phyloP scores from a whole-genome alignment of 2,888 invertebrate species.

The Caenorhabditis imperialis region DNA sequence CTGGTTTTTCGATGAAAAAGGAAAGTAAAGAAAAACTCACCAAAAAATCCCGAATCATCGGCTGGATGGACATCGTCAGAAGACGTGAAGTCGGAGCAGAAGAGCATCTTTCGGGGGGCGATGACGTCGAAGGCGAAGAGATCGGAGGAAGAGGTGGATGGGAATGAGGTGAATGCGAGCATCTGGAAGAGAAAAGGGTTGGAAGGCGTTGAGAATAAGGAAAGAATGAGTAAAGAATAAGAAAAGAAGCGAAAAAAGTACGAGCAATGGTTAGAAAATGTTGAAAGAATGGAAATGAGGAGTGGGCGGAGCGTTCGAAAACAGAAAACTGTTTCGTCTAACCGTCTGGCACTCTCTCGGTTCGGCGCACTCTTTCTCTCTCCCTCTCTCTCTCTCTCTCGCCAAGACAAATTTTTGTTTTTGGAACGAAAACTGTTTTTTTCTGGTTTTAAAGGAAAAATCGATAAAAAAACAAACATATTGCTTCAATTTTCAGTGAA shows the following conservation, averaged over 20 bases:
- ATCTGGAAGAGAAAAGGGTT: constrained; percentile 27
- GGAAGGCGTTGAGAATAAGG: not conserved
- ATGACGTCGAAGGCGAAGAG: constrained; percentile 15
- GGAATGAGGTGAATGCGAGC: constrained; percentile 45
- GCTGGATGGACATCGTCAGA: constrained; percentile 3
- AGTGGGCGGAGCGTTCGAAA: not conserved
- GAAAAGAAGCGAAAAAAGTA: too few species aligned
- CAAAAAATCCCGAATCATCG: constrained; percentile 49
- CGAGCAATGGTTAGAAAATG: too few species aligned
- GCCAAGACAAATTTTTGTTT: constrained; percentile 20
- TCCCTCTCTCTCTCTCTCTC: too few species aligned
- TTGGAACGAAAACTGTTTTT: constrained; percentile 1
- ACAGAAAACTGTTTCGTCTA: constrained; percentile 27
- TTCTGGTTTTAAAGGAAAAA: not conserved
- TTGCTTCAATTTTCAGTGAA: not conserved
- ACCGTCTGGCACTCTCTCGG: too few species aligned
- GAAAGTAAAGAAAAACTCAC: constrained; percentile 22
- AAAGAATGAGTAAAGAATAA: not conserved
- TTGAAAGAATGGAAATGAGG: too few species aligned
- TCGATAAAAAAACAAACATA: too few species aligned
- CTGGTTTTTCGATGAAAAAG: not conserved
- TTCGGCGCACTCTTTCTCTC: too few species aligned
- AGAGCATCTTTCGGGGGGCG: constrained; percentile 3
- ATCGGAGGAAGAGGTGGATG: constrained; percentile 22
- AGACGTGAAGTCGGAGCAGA: constrained; percentile 7